Evolutionary conservation across 23 tunicate genomes (phyloP).

Genomic region (Aplidium turbinatum): DNA sequence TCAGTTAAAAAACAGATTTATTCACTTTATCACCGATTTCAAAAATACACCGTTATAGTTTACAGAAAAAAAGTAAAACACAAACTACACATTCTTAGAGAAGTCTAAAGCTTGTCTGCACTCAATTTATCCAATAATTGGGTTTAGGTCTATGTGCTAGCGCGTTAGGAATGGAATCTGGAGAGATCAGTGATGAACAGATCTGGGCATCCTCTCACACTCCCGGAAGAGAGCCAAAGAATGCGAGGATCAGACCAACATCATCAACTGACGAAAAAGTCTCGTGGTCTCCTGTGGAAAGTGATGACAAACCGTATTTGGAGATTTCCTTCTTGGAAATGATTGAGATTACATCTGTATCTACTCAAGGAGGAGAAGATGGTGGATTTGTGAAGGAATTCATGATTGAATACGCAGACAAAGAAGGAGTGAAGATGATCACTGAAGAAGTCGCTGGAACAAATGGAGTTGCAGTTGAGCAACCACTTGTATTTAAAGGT

Average conservation of each 20-base stretch:
- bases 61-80: too few relatives aligned
- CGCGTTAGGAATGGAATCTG: slow-evolving; percentile 73
- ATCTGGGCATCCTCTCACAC: slow-evolving; percentile 55
- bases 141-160: slow-evolving; percentile 43
- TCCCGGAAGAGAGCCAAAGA: slow-evolving; percentile 38
- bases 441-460: slow-evolving; percentile 26
- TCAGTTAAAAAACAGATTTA: too few relatives aligned
- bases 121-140: too few relatives aligned
- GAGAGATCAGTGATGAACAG: slow-evolving; percentile 48
- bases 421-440: slow-evolving; percentile 38
- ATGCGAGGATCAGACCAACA: slow-evolving; percentile 27
- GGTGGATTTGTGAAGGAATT: slow-evolving; percentile 47
- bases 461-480: slow-evolving; percentile 4
- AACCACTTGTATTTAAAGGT: slow-evolving; percentile 49
- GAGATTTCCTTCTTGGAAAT: slow-evolving; percentile 57
- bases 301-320: slow-evolving; percentile 45
- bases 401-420: slow-evolving; percentile 48
- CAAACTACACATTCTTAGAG: too few relatives aligned
- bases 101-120: too few relatives aligned
- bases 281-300: slow-evolving; percentile 61
- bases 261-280: slow-evolving; percentile 1
- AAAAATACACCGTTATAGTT: too few relatives aligned
- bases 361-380: slow-evolving; percentile 69
- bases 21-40: too few relatives aligned
- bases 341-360: slow-evolving; percentile 53